These are phyloP conservation scores for Emydura subglobosa DNA, from an alignment of 2,113 vertebrate genomes.

Conservation along the genomic window DNA sequence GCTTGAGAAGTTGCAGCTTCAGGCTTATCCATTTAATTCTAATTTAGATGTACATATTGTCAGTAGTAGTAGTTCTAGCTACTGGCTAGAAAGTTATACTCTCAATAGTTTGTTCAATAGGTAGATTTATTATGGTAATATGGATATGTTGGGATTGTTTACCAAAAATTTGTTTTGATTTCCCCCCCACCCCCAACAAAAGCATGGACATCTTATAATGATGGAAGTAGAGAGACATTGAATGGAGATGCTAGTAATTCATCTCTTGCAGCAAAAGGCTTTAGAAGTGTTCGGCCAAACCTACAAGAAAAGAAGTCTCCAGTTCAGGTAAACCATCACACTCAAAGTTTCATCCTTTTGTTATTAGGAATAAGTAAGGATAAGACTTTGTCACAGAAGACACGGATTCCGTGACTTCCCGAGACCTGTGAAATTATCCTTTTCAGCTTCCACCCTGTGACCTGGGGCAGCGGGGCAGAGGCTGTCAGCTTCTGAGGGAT, in stretches of 20 bases:
- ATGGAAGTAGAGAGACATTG: constrained; percentile 85
- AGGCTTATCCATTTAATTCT: background rate
- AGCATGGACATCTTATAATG: constrained; percentile 91
- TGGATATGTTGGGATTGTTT: background rate
- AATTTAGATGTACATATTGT: background rate
- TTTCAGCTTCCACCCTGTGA: too few relatives aligned
- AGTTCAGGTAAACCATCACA: constrained; percentile 84
- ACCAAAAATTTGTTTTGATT: constrained; percentile 5
- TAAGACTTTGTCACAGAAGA: too few relatives aligned
- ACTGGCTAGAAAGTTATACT: background rate
- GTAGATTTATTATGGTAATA: background rate
- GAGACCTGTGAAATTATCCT: too few relatives aligned
- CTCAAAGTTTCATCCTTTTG: background rate
- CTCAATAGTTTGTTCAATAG: background rate
- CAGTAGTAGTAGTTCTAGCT: background rate
- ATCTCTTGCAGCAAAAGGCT: constrained; percentile 96
- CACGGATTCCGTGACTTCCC: too few relatives aligned
- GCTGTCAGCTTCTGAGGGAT: too few relatives aligned
- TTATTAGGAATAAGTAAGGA: too few relatives aligned
- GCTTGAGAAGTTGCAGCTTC: background rate
- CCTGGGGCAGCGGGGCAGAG: too few relatives aligned
- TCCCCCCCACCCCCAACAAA: constrained; percentile 77
- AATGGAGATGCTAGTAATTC: constrained; percentile 91
- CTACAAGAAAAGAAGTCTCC: constrained; percentile 94
- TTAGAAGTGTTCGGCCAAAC: constrained; percentile 94